phyloP scores from a whole-genome alignment of 2,113 vertebrate species.

The Protomyctophum bolini region DNA sequence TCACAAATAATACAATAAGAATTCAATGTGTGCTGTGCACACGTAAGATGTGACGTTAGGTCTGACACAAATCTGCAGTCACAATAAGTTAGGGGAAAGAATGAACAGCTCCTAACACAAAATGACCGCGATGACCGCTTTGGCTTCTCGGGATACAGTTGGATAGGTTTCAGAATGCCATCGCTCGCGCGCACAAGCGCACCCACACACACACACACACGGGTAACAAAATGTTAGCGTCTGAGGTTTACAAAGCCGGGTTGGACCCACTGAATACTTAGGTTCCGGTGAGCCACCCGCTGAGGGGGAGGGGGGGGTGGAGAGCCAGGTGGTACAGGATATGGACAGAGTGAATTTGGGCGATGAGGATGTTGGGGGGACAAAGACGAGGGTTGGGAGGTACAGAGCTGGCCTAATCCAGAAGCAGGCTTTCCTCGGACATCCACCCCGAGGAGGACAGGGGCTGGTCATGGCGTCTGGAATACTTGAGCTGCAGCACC shows the following conservation, averaged over 20 bases:
- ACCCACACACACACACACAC: too few species aligned
- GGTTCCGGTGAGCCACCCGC: constrained; percentile 15
- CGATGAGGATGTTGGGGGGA: not conserved
- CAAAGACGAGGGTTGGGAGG: not conserved
- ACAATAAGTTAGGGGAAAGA: constrained; percentile 43
- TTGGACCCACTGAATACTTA: constrained; percentile 21
- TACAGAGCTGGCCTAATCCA: constrained; percentile 73
- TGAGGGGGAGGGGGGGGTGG: not conserved
- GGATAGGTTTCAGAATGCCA: constrained; percentile 3
- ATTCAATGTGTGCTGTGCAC: constrained; percentile 49
- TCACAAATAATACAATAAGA: constrained; percentile 51
- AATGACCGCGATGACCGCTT: constrained; percentile 8
- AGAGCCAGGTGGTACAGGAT: not conserved
- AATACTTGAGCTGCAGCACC: constrained; percentile 93
- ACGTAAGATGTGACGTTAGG: constrained; percentile 43
- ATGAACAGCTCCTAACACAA: constrained; percentile 11
- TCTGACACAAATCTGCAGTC: constrained; percentile 23
- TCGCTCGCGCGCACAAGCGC: too few species aligned
- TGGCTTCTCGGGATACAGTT: constrained; percentile 5
- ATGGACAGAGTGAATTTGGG: not conserved
- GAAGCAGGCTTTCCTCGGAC: constrained; percentile 89
- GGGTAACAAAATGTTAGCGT: not conserved
- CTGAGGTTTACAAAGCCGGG: not conserved
- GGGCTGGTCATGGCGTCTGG: constrained; percentile 74
- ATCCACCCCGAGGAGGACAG: constrained; percentile 84